Evolutionary conservation across 2,888 invertebrate species (phyloP).

Genomic region (Galerucella pusilla): DNA sequence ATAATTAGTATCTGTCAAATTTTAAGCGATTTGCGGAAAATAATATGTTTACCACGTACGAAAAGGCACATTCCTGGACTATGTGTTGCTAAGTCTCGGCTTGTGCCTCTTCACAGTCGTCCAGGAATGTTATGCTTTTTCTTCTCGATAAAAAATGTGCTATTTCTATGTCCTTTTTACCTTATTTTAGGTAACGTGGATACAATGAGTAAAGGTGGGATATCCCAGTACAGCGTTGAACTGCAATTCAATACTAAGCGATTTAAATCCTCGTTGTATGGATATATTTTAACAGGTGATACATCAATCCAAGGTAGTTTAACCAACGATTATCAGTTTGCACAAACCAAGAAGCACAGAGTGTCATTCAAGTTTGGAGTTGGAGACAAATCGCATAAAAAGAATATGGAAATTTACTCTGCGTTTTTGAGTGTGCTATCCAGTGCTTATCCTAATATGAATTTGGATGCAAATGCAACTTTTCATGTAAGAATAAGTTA

Average conservation of each 20-base stretch:
- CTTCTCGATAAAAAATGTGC: no score
- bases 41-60: no score
- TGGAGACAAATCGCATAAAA: conserved; percentile 68
- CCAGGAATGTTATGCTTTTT: no score
- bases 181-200: conserved; percentile 69
- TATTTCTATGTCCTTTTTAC: no score
- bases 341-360: conserved; percentile 69
- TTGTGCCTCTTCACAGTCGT: no score
- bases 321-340: conserved; percentile 75
- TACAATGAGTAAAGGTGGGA: conserved; percentile 74
- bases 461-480: conserved; percentile 74
- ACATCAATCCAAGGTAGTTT: conserved; percentile 69
- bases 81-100: no score
- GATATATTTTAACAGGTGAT: conserved; percentile 71
- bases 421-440: conserved; percentile 77
- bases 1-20: no score
- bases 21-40: no score
- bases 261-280: conserved; percentile 77
- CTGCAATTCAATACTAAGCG: conserved; percentile 83
- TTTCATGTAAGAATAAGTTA: conserved; percentile 69
- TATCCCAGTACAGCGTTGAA: conserved; percentile 81
- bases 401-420: conserved; percentile 70
- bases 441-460: conserved; percentile 80
- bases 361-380: conserved; percentile 66
- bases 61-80: no score